Evolutionary conservation across 2,888 invertebrate genomes (phyloP).

Genomic region (Strigamia transsilvanica): DNA sequence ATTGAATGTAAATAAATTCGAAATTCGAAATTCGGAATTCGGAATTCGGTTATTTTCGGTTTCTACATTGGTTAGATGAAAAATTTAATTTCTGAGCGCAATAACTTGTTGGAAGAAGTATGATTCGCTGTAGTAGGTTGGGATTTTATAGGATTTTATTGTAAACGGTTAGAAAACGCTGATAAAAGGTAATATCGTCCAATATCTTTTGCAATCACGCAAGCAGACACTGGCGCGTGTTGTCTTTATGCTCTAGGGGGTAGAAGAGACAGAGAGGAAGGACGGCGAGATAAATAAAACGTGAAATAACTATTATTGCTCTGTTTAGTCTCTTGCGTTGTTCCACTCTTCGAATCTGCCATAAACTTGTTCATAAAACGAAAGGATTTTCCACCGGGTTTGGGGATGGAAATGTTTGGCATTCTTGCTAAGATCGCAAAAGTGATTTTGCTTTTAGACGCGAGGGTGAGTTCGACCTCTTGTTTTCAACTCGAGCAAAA

Average conservation of each 20-base stretch:
- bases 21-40: no score
- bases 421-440: no score
- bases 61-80: no score
- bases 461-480: no score
- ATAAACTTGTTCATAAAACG: slow-evolving; percentile 10
- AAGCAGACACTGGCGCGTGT: neutral
- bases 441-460: no score
- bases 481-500: no score
- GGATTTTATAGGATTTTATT: neutral
- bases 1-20: no score
- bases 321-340: neutral
- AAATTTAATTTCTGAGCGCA: no score
- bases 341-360: neutral
- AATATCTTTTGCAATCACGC: slow-evolving; percentile 34
- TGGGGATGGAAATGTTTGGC: no score
- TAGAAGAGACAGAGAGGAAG: neutral
- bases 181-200: slow-evolving; percentile 28
- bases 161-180: neutral
- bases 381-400: neutral
- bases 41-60: no score
- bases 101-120: no score
- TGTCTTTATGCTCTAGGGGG: neutral
- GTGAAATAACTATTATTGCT: slow-evolving; percentile 35
- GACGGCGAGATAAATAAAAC: neutral
- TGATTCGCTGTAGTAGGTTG: neutral